Conservation (phyloP, 2,888 invertebrate species). For the Achlya flavicornis region DNA sequence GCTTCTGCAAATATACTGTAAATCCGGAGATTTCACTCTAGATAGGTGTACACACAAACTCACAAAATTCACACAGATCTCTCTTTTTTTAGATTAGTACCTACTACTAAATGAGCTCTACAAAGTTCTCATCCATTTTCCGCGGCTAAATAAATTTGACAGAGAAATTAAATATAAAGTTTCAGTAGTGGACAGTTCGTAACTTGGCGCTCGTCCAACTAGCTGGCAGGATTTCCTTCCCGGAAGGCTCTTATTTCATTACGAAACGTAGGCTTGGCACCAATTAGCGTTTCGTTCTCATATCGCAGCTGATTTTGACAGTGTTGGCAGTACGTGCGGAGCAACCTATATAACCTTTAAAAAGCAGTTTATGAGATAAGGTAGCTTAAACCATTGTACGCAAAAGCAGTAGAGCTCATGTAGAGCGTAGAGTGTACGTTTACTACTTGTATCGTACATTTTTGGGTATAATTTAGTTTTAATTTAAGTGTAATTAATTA, state of each 20-base stretch:
- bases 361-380: too few relatives aligned
- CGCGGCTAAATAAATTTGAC: conserved; percentile 7
- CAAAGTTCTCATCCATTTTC: background rate
- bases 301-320: background rate
- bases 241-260: conserved; percentile 1
- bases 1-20: too few relatives aligned
- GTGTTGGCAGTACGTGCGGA: background rate
- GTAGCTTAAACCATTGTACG: too few relatives aligned
- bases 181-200: background rate
- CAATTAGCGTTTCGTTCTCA: conserved; percentile 11
- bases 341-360: background rate
- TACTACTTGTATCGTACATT: too few relatives aligned
- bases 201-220: background rate
- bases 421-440: too few relatives aligned
- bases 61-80: too few relatives aligned
- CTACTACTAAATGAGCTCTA: background rate
- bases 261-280: background rate
- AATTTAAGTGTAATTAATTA: too few relatives aligned
- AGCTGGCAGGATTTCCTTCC: conserved; percentile 9
- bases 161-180: conserved; percentile 2
- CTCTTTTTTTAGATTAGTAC: too few relatives aligned
- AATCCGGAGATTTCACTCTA: too few relatives aligned
- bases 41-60: too few relatives aligned
- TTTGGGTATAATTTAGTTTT: too few relatives aligned
- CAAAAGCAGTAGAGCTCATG: too few relatives aligned